phyloP scores from a whole-genome alignment of 2,797 vertebrate species.

The Malacoraja senta region DNA sequence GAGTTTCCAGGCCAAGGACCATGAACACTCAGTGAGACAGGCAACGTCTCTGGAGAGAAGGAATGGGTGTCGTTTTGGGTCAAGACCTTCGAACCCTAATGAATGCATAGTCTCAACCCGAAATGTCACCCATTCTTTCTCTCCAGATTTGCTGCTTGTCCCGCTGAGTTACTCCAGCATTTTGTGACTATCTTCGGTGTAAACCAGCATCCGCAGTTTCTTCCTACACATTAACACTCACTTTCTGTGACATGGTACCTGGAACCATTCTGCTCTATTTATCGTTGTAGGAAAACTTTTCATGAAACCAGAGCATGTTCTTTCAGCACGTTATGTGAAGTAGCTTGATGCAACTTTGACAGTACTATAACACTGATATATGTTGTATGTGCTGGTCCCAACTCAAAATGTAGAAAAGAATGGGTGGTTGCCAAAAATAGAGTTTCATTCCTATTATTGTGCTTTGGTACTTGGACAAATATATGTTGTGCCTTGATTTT shows the following conservation, averaged over 20 bases:
- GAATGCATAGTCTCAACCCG: too few relatives aligned
- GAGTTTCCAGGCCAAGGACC: neutral
- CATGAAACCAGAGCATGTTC: neutral
- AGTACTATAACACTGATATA: neutral
- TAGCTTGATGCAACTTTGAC: neutral
- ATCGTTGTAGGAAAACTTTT: neutral
- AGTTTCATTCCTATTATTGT: neutral
- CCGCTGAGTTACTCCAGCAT: too few relatives aligned
- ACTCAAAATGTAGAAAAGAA: neutral
- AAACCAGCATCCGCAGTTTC: too few relatives aligned
- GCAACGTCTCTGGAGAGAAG: too few relatives aligned
- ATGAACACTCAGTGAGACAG: too few relatives aligned
- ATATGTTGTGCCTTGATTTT: neutral
- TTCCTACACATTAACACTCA: too few relatives aligned
- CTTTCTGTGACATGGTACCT: neutral
- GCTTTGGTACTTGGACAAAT: slow-evolving; percentile 9
- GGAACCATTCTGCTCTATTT: neutral
- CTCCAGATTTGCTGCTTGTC: too few relatives aligned
- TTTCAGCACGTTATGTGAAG: neutral
- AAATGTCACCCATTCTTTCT: too few relatives aligned
- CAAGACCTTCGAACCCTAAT: too few relatives aligned
- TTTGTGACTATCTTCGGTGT: too few relatives aligned
- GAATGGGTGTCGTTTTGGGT: too few relatives aligned
- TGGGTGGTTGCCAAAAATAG: neutral
- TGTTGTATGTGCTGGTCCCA: neutral